Percentiles rank a stretch among this genome's conserved stretches.
Conservation (phyloP, 2,888 invertebrate species). For the Proisotoma minuta region DNA sequence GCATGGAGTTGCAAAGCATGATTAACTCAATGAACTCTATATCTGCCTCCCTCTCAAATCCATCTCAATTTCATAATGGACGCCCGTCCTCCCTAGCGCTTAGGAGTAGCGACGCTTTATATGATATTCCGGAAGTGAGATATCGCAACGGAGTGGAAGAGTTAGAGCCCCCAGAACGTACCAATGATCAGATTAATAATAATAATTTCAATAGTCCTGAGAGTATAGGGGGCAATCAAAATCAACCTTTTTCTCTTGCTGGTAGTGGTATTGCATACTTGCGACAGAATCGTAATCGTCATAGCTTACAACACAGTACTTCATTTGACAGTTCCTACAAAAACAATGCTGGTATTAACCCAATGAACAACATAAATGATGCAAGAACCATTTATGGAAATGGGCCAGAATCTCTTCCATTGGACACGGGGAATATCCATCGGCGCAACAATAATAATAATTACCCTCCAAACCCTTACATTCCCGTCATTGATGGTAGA, state of each 20-base stretch:
- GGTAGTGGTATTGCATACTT: constrained; percentile 12
- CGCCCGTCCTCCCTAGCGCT: not conserved
- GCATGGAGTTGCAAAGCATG: constrained; percentile 41
- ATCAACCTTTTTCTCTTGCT: not conserved
- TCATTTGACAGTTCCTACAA: constrained; percentile 4
- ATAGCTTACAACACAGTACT: not conserved
- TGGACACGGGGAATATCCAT: constrained; percentile 6
- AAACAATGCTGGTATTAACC: not conserved
- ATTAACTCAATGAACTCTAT: constrained; percentile 34
- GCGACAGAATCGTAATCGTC: constrained; percentile 10
- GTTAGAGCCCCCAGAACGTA: not conserved
- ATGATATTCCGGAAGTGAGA: constrained; percentile 3
- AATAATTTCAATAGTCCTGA: not conserved
- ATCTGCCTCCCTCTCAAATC: constrained; percentile 11
- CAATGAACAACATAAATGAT: not conserved
- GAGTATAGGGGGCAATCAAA: not conserved
- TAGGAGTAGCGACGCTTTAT: not conserved
- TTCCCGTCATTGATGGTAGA: constrained; percentile 26
- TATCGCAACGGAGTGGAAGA: not conserved
- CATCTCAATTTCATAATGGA: not conserved
- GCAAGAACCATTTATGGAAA: constrained; percentile 2
- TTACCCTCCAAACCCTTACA: constrained; percentile 22
- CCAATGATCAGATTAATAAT: not conserved
- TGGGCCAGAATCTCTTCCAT: constrained; percentile 5
- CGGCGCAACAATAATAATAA: constrained; percentile 4